phyloP scores from a whole-genome alignment of 2,797 vertebrate genomes.

The Columba guinea region DNA sequence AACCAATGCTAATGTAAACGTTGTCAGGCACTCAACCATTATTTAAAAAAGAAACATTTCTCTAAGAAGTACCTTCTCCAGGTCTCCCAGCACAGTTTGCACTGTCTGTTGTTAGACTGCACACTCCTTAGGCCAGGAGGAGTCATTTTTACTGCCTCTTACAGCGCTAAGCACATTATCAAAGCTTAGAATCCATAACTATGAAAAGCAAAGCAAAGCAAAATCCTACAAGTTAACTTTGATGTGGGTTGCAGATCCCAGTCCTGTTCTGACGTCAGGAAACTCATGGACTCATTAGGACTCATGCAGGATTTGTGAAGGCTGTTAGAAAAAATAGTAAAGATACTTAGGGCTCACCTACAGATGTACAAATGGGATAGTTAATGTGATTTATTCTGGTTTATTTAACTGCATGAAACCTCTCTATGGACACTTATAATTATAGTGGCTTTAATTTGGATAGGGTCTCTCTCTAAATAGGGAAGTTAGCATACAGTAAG shows the following conservation, averaged over 20 bases:
- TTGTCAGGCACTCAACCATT: background rate
- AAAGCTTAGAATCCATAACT: slow-evolving; percentile 50
- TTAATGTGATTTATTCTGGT: background rate
- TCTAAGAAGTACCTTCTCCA: background rate
- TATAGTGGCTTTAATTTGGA: background rate
- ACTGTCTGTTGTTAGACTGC: background rate
- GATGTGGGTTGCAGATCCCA: slow-evolving; percentile 2
- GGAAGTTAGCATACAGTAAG: background rate
- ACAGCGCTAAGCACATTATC: slow-evolving; percentile 45
- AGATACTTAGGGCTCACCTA: background rate
- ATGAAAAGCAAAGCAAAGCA: background rate
- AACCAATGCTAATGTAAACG: background rate
- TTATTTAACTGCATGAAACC: slow-evolving; percentile 2
- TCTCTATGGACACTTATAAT: background rate
- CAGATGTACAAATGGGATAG: background rate
- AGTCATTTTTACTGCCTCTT: slow-evolving; percentile 31
- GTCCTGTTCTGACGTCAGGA: slow-evolving; percentile 14
- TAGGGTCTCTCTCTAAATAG: background rate
- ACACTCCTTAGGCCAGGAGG: background rate
- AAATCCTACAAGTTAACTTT: slow-evolving; percentile 41
- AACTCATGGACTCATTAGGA: background rate
- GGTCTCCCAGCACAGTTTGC: background rate
- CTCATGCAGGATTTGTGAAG: slow-evolving; percentile 29
- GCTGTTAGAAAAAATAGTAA: background rate
- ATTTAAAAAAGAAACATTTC: background rate